Percentiles rank a stretch among this genome's conserved stretches.
phyloP scores from a whole-genome alignment of 2,113 vertebrate genomes.

The Phylloscopus trochiloides region DNA sequence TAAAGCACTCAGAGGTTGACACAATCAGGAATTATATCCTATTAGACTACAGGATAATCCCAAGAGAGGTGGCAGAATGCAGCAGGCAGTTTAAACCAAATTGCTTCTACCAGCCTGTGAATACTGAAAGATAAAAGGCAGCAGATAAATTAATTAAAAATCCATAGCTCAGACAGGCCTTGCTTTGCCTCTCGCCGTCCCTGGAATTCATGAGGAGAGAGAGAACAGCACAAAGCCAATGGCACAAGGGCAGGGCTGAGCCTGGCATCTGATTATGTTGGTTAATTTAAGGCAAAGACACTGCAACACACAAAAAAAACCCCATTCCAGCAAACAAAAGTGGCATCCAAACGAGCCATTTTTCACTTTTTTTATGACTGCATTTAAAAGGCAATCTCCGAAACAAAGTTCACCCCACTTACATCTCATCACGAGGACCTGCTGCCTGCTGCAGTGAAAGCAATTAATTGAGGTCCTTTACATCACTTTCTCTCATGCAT shows the following conservation, averaged over 20 bases:
- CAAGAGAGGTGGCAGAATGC: slow-evolving; percentile 32
- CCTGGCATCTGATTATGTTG: neutral
- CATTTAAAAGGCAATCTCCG: slow-evolving; percentile 29
- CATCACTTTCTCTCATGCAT: slow-evolving; percentile 25
- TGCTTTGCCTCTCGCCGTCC: neutral
- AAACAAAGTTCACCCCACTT: slow-evolving; percentile 35
- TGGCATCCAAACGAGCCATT: neutral
- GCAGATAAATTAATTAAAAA: slow-evolving; percentile 51
- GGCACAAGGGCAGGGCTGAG: neutral
- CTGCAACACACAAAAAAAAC: neutral
- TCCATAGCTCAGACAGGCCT: neutral
- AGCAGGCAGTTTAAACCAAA: slow-evolving; percentile 9
- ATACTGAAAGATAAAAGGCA: slow-evolving; percentile 10
- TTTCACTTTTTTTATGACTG: slow-evolving; percentile 21
- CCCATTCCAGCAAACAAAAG: neutral
- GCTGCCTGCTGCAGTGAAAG: slow-evolving; percentile 19
- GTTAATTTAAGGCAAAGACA: slow-evolving; percentile 2
- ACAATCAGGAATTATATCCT: slow-evolving; percentile 6
- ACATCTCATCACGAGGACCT: neutral
- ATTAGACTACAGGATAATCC: slow-evolving; percentile 39
- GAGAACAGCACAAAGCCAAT: neutral
- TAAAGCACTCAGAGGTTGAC: slow-evolving; percentile 1
- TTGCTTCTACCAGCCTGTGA: neutral
- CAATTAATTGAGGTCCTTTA: slow-evolving; percentile 49
- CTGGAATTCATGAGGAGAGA: neutral